Evolutionary conservation across 92 coral and sea anemone species (phyloP).

Genomic region (Diadumene lineata): DNA sequence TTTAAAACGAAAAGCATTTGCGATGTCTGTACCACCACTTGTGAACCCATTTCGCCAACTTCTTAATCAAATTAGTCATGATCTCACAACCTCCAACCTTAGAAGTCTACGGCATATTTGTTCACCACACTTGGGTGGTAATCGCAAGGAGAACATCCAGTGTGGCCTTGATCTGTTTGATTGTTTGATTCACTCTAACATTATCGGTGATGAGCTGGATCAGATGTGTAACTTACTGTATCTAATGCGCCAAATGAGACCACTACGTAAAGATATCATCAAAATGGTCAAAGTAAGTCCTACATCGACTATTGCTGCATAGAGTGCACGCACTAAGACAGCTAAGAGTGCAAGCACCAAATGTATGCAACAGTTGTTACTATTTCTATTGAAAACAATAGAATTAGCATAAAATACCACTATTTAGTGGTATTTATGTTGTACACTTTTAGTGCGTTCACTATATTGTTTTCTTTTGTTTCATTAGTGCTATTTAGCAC

Average conservation of each 20-base stretch:
- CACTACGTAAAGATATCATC: slow-evolving; percentile 66
- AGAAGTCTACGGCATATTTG: slow-evolving; percentile 69
- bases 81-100: slow-evolving; percentile 55
- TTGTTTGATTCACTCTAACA: slow-evolving; percentile 57
- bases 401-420: too few species aligned
- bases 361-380: too few species aligned
- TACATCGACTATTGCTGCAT: too few species aligned
- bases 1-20: not conserved
- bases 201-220: slow-evolving; percentile 62
- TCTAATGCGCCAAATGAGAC: slow-evolving; percentile 60
- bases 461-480: too few species aligned
- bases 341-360: too few species aligned
- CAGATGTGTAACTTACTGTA: slow-evolving; percentile 47
- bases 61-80: slow-evolving; percentile 75
- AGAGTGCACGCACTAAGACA: too few species aligned
- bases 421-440: too few species aligned
- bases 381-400: too few species aligned
- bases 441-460: too few species aligned
- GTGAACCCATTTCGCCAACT: slow-evolving; percentile 68
- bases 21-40: not conserved
- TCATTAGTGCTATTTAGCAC: too few species aligned
- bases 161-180: slow-evolving; percentile 66
- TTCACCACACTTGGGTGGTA: too few species aligned
- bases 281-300: slow-evolving; percentile 23
- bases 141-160: slow-evolving; percentile 43